Evolutionary conservation across 2,113 vertebrate species (phyloP).

Genomic region (Leptobrachium ailaonicum): DNA sequence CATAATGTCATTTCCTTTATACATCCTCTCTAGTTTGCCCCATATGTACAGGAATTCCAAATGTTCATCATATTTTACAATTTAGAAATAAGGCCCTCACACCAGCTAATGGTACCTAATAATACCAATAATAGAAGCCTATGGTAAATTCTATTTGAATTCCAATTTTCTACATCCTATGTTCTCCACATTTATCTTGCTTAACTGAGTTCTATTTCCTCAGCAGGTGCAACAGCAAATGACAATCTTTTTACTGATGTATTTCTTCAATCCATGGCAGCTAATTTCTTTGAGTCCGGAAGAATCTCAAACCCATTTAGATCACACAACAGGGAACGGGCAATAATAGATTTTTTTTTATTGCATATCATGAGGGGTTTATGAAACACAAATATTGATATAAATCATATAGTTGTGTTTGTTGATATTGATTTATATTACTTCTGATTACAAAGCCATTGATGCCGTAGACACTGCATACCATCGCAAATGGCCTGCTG

Average conservation of each 20-base stretch:
- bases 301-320: background rate
- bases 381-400: background rate
- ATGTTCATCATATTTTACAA: too few species aligned
- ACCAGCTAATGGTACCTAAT: too few species aligned
- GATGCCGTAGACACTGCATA: too few species aligned
- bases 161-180: background rate
- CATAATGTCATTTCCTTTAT: too few species aligned
- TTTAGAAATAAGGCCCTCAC: too few species aligned
- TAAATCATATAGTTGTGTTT: background rate
- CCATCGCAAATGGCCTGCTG: too few species aligned
- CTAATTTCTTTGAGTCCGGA: background rate
- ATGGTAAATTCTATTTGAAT: background rate
- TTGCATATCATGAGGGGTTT: background rate
- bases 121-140: background rate
- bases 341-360: background rate
- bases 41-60: too few species aligned
- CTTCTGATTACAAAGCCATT: background rate
- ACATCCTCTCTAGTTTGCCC: too few species aligned
- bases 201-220: background rate
- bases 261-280: background rate
- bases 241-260: background rate
- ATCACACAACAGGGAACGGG: background rate
- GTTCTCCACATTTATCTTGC: background rate
- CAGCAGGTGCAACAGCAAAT: background rate
- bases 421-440: conserved; percentile 1